phyloP scores from a whole-genome alignment of 2,888 invertebrate species.

The Calameuta filiformis region DNA sequence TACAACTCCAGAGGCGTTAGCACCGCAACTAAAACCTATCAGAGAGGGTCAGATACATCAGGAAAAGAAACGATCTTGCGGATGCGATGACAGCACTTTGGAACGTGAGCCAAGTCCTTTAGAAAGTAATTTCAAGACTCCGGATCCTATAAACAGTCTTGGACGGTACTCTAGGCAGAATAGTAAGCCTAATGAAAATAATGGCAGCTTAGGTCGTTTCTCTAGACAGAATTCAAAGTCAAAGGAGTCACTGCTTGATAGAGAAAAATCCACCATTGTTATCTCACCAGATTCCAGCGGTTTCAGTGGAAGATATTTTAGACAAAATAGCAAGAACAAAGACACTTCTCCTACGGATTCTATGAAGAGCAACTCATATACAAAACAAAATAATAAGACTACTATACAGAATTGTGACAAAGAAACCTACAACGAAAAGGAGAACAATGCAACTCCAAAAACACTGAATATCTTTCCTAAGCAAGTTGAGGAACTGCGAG shows the following conservation, averaged over 20 bases:
- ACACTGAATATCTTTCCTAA: background rate
- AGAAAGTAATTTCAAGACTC: slow-evolving; percentile 29
- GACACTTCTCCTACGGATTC: slow-evolving; percentile 20
- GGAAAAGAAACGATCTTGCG: slow-evolving; percentile 53
- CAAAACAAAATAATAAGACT: slow-evolving; percentile 29
- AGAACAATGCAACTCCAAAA: background rate
- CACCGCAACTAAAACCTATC: slow-evolving; percentile 70
- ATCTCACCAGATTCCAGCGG: slow-evolving; percentile 42
- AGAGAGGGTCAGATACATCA: slow-evolving; percentile 67
- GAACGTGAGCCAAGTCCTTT: slow-evolving; percentile 51
- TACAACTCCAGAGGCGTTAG: slow-evolving; percentile 71
- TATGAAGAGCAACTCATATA: slow-evolving; percentile 32
- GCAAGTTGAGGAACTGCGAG: slow-evolving; percentile 2
- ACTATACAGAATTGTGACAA: slow-evolving; percentile 21
- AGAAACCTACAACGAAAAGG: slow-evolving; percentile 24
- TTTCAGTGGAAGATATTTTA: slow-evolving; percentile 45
- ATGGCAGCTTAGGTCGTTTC: slow-evolving; percentile 33
- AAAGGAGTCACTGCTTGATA: slow-evolving; percentile 35
- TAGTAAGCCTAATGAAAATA: slow-evolving; percentile 40
- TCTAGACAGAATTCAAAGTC: slow-evolving; percentile 49
- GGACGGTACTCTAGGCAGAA: slow-evolving; percentile 49
- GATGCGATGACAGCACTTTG: slow-evolving; percentile 61
- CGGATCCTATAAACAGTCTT: slow-evolving; percentile 10
- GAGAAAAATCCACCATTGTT: slow-evolving; percentile 40
- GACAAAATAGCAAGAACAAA: slow-evolving; percentile 41